Conservation (phyloP, 2,797 vertebrate species). For the Trematomus bernacchii region DNA sequence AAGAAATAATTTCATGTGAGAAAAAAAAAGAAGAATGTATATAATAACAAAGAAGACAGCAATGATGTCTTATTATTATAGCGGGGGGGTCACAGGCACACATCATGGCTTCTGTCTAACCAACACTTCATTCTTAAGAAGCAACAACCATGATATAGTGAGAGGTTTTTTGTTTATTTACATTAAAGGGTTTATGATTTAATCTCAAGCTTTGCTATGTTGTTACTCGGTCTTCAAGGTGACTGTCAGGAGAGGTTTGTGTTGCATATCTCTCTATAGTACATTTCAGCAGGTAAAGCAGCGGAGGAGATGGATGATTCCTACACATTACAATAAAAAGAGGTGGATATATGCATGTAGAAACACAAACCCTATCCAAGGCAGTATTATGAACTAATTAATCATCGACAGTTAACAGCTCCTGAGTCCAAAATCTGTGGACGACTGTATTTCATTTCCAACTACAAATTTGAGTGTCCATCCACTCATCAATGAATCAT, state of each 20-base stretch:
- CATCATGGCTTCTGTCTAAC: background rate
- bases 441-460: too few species aligned
- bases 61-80: constrained; percentile 14
- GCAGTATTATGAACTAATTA: too few species aligned
- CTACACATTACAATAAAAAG: too few species aligned
- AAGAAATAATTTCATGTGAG: background rate
- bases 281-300: background rate
- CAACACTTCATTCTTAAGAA: background rate
- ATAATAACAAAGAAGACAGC: background rate
- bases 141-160: background rate
- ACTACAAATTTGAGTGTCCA: too few species aligned
- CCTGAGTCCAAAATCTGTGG: too few species aligned
- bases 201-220: background rate
- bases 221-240: background rate
- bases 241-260: background rate
- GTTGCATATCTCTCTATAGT: background rate
- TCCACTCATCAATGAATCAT: too few species aligned
- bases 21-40: background rate
- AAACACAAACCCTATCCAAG: too few species aligned
- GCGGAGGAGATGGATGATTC: background rate
- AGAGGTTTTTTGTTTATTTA: too few species aligned
- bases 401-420: too few species aligned
- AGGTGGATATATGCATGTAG: too few species aligned
- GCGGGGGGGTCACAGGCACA: background rate
- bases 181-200: background rate